Evolutionary conservation across 2,888 invertebrate genomes (phyloP).

Genomic region (Gerris lacustris): DNA sequence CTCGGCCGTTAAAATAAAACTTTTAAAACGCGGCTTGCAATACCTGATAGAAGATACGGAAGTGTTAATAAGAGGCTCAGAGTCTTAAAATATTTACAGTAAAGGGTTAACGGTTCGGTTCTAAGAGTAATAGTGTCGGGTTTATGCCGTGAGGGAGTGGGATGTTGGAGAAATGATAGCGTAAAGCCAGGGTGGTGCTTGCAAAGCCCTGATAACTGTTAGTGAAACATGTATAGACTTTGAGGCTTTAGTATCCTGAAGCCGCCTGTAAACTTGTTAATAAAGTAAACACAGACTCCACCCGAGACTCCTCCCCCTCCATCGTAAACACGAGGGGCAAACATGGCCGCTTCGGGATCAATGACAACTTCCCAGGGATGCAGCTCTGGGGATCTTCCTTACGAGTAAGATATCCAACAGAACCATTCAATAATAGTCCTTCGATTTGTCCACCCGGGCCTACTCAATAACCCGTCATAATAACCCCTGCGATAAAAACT

Average conservation of each 20-base stretch:
- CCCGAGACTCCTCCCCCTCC: background rate
- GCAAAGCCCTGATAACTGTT: background rate
- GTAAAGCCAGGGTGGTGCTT: background rate
- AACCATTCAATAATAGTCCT: no score
- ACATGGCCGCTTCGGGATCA: slow-evolving; percentile 3
- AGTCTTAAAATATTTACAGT: background rate
- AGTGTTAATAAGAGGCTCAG: background rate
- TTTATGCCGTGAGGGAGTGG: background rate
- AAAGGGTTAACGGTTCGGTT: slow-evolving; percentile 1
- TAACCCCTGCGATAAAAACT: no score
- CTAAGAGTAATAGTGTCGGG: background rate
- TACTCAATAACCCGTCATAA: no score
- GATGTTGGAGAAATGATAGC: background rate
- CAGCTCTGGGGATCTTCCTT: background rate
- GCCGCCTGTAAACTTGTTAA: background rate
- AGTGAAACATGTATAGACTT: slow-evolving; percentile 1
- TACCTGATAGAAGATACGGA: background rate
- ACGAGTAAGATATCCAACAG: no score
- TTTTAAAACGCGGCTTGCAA: background rate
- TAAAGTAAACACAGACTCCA: background rate
- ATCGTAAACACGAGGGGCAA: background rate
- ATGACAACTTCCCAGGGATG: background rate
- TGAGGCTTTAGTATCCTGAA: slow-evolving; percentile 1
- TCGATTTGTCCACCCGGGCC: no score
- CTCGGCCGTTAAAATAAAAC: background rate